These are phyloP conservation scores for Andinoacara biseriatus DNA, from an alignment of 2,113 vertebrate species.

Conservation along the genomic window DNA sequence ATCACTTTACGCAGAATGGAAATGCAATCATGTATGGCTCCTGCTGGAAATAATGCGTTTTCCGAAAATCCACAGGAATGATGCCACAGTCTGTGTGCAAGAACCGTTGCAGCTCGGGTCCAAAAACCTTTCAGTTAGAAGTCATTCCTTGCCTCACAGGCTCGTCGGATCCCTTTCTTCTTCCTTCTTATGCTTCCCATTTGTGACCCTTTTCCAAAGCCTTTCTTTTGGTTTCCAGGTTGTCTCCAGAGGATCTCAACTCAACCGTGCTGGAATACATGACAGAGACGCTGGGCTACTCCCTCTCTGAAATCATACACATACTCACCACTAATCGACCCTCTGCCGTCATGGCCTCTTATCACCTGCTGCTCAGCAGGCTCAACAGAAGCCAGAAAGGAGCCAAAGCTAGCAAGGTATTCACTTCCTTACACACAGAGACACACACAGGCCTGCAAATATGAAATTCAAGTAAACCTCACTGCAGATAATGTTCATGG, in stretches of 20 bases:
- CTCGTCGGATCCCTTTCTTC: not conserved
- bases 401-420: constrained; percentile 73
- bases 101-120: constrained; percentile 5
- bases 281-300: constrained; percentile 79
- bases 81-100: not conserved
- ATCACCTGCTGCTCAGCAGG: constrained; percentile 85
- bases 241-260: constrained; percentile 80
- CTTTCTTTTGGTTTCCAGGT: constrained; percentile 60
- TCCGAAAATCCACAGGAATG: constrained; percentile 50
- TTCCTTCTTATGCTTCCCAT: not conserved
- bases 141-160: constrained; percentile 7
- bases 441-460: not conserved
- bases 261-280: constrained; percentile 81
- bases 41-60: constrained; percentile 30
- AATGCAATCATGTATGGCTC: constrained; percentile 62
- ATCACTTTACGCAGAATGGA: constrained; percentile 62
- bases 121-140: not conserved
- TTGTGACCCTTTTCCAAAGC: not conserved
- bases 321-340: constrained; percentile 82
- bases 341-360: constrained; percentile 83
- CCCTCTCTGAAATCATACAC: constrained; percentile 79
- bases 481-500: not conserved
- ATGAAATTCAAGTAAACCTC: not conserved
- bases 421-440: not conserved
- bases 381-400: constrained; percentile 79